Base-by-base conservation (phyloP, 2,888 invertebrate species). In the Leucozona laternaria region DNA sequence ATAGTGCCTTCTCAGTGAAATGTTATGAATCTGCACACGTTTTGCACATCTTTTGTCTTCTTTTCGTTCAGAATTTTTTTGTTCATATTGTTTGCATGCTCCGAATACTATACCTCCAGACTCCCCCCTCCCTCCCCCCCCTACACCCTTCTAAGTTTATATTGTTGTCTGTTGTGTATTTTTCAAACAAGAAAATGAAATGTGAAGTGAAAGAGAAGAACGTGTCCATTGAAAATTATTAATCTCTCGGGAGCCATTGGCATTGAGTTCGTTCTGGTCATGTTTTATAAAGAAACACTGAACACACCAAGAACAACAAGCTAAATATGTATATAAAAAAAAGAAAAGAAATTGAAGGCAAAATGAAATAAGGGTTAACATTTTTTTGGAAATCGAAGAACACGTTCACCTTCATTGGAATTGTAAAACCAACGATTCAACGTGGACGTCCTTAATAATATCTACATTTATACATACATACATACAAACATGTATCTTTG, bases 201-300 rank as follows among this genome's bases (percentile, higher is more conserved):
- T 86, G 86, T 75, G 78, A 78, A 64, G 78, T 45, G 28, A 66
- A 68, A 68, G 68, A 68, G 53, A 37, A 64, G 85, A 79, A 86
- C 86, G 82, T 82, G 86, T 86, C 86, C 75, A 86, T 82, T 86
- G 82, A 73, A 86, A 86, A 86, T 82, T 86, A 86, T 86, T 82
- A 86, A 86, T 86, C 86, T 73, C 86, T 82, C 58, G 75, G 82
- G 82, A 82, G 75, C 60, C 82, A 86, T 82, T 78, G 80, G 20
- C 40, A 68, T 55, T 55, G 43, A 22, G 48, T 57, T 31, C 28
- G 50, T 48, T 53, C 60, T 78, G 82, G 86, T 82, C 78, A 62
- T 81, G 81, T 73, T 80, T 77, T 80, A 80, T 45, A 11, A 7
- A 34, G 13, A 22, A n/a, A 20, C 17, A n/a, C n/a, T n/a, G 4